Conservation (phyloP, 2,888 invertebrate genomes). For the Mesoligia furuncula region DNA sequence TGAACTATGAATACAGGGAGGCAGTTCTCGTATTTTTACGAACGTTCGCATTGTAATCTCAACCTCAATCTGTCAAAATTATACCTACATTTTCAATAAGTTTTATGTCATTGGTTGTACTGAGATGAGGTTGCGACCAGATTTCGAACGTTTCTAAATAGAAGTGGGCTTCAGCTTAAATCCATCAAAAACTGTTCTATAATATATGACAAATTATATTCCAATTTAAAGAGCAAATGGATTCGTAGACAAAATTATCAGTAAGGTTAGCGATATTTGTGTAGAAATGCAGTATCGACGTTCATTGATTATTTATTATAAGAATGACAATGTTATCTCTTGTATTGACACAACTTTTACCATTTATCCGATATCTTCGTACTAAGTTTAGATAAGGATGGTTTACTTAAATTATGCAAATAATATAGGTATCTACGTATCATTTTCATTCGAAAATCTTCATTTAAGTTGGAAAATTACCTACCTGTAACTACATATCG, state of each 20-base stretch:
- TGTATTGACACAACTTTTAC: slow-evolving; percentile 50
- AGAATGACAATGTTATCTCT: slow-evolving; percentile 40
- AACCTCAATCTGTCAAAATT: background rate
- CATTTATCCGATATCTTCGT: slow-evolving; percentile 23
- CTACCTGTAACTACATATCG: background rate
- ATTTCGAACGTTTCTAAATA: background rate
- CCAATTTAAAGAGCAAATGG: background rate
- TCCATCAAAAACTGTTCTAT: background rate
- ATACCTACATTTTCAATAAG: background rate
- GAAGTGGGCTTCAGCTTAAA: background rate
- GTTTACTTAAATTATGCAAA: slow-evolving; percentile 11
- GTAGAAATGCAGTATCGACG: slow-evolving; percentile 40
- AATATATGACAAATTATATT: background rate
- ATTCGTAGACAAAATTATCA: slow-evolving; percentile 23
- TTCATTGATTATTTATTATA: slow-evolving; percentile 40
- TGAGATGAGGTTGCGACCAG: background rate
- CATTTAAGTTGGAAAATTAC: background rate
- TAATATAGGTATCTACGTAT: background rate
- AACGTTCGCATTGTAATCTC: background rate
- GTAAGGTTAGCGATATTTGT: slow-evolving; percentile 25
- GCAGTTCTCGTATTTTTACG: background rate
- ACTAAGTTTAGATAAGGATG: slow-evolving; percentile 20
- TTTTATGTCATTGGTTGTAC: background rate
- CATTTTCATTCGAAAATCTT: background rate
- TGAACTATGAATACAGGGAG: background rate